Percentiles rank a stretch among this genome's conserved stretches.
Evolutionary conservation across 1,140 invertebrate species (phyloP).

Genomic region (Drosophila albomicans): DNA sequence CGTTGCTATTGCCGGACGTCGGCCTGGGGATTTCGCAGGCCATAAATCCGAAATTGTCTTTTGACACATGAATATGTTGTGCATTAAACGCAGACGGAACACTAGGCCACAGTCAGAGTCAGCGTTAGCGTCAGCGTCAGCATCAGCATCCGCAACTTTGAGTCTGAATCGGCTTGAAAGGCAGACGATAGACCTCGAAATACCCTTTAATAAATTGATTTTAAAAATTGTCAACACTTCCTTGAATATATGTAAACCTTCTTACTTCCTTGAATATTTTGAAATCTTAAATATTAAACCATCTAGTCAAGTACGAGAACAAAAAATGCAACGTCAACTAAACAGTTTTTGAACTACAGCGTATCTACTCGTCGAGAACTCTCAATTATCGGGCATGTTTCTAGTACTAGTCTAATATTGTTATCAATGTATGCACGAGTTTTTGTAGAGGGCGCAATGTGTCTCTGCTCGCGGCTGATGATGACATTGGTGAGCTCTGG

Average conservation of each 20-base stretch:
- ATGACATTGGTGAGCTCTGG: conserved; percentile 74
- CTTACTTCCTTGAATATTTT: too few species aligned
- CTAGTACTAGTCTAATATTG: conserved; percentile 50
- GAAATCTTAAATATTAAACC: too few species aligned
- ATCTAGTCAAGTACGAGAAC: too few species aligned
- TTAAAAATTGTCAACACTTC: too few species aligned
- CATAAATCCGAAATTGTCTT: conserved; percentile 84
- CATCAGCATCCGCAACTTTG: conserved; percentile 4
- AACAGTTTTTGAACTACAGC: not conserved
- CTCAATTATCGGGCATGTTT: not conserved
- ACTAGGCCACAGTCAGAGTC: conserved; percentile 39
- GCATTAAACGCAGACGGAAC: conserved; percentile 69
- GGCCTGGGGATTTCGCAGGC: conserved; percentile 67
- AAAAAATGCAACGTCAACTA: not conserved
- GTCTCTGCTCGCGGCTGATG: conserved; percentile 59
- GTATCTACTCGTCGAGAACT: not conserved
- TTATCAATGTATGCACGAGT: conserved; percentile 54
- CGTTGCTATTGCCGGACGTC: conserved; percentile 26
- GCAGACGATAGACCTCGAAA: conserved; percentile 55
- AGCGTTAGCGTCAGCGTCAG: conserved; percentile 2
- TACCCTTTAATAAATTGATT: conserved; percentile 8
- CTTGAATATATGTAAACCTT: too few species aligned
- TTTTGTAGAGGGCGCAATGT: conserved; percentile 18
- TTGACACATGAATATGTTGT: conserved; percentile 84
- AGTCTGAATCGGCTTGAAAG: conserved; percentile 5